These are phyloP conservation scores for Troides aeacus DNA, from an alignment of 2,888 invertebrate genomes.

Conservation along the genomic window DNA sequence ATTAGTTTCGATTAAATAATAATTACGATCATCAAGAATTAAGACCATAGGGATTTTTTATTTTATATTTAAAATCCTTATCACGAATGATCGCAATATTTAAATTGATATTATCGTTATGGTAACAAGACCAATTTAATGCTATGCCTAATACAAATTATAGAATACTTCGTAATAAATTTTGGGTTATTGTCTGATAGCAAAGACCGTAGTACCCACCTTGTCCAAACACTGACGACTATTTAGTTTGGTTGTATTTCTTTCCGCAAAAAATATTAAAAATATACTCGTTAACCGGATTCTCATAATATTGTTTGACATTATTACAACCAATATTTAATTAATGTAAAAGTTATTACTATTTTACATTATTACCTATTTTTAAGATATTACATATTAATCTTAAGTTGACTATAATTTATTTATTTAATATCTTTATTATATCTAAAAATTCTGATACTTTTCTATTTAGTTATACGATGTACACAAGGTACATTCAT, in stretches of 20 bases:
- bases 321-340: not conserved
- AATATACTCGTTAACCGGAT: not conserved
- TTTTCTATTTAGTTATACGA: not conserved
- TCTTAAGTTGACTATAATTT: too few species aligned
- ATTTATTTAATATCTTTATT: too few species aligned
- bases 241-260: not conserved
- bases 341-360: too few species aligned
- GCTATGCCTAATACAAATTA: not conserved
- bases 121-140: not conserved
- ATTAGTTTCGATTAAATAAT: slow-evolving; percentile 27
- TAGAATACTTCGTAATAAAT: slow-evolving; percentile 2
- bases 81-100: not conserved
- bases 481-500: not conserved
- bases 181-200: not conserved
- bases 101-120: not conserved
- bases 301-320: not conserved
- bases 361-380: too few species aligned
- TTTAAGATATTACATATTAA: too few species aligned
- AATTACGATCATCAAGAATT: slow-evolving; percentile 9
- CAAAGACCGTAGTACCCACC: slow-evolving; percentile 1
- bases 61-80: not conserved
- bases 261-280: not conserved
- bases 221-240: not conserved
- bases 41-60: slow-evolving; percentile 7
- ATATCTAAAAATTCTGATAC: too few species aligned